Percentiles rank a stretch among this genome's conserved stretches.
phyloP scores from a whole-genome alignment of 2,797 vertebrate species.

The Lithobates pipiens region DNA sequence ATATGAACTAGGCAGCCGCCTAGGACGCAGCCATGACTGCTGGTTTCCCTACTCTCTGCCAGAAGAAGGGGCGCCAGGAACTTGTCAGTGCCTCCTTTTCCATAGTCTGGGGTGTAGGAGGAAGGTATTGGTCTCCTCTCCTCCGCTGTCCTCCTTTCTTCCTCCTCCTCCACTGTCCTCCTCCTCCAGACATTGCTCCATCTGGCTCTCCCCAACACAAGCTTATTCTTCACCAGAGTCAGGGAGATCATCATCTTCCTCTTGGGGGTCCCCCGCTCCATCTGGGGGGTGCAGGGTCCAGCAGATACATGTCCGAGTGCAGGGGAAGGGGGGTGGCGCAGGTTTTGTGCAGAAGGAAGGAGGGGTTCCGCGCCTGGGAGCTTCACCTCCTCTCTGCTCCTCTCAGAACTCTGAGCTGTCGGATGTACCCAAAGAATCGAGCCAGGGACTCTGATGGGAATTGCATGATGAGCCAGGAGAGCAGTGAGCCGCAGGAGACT shows the following conservation, averaged over 20 bases:
- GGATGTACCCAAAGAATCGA: conserved; percentile 2
- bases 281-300: conserved; percentile 76
- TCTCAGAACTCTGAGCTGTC: conserved; percentile 23
- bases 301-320: conserved; percentile 77
- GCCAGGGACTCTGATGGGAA: conserved; percentile 22
- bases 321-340: not conserved
- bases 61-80: too few species aligned
- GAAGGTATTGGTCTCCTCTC: conserved; percentile 69
- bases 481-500: conserved; percentile 55
- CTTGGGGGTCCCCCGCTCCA: conserved; percentile 82
- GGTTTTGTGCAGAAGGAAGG: not conserved
- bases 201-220: conserved; percentile 66
- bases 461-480: conserved; percentile 36
- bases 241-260: conserved; percentile 92
- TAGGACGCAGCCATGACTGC: too few species aligned
- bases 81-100: conserved; percentile 57
- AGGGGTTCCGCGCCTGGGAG: not conserved
- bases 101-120: conserved; percentile 74
- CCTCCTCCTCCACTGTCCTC: conserved; percentile 64
- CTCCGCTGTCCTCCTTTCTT: conserved; percentile 65
- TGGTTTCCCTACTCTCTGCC: too few species aligned
- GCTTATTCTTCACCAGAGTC: conserved; percentile 92
- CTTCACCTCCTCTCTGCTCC: conserved; percentile 10
- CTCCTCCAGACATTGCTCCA: conserved; percentile 65
- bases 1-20: too few species aligned